phyloP scores from a whole-genome alignment of 1,140 invertebrate species.

The Procambarus clarkii region DNA sequence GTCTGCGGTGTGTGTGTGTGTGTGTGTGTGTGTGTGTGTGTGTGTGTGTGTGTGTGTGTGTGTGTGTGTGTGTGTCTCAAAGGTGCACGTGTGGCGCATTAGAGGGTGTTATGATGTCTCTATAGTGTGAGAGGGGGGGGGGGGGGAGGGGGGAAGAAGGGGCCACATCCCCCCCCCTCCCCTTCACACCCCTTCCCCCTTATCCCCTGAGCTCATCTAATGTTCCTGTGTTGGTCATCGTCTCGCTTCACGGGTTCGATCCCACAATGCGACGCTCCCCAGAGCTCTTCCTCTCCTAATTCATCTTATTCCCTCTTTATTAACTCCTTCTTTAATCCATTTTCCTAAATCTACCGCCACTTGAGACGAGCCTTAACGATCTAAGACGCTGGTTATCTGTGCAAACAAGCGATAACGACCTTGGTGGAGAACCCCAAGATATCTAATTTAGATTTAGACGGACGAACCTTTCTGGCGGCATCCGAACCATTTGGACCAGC shows the following conservation, averaged over 20 bases:
- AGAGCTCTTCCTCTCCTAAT: too few relatives aligned
- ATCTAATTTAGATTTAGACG: neutral
- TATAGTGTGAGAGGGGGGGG: neutral
- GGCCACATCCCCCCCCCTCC: neutral
- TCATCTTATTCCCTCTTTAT: too few relatives aligned
- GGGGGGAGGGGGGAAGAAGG: neutral
- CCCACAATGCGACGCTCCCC: neutral
- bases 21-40: too few relatives aligned
- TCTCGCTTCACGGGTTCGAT: neutral
- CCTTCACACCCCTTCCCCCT: conserved; percentile 10
- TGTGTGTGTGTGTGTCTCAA: too few relatives aligned
- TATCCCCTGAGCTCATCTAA: neutral
- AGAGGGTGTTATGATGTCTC: too few relatives aligned
- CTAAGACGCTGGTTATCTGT: too few relatives aligned
- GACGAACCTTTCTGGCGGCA: neutral
- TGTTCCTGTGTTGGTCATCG: neutral
- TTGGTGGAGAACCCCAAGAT: neutral
- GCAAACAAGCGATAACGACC: neutral
- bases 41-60: too few relatives aligned
- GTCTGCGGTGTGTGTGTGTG: too few relatives aligned
- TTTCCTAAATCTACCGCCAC: too few relatives aligned
- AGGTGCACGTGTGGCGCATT: too few relatives aligned
- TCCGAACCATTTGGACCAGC: neutral
- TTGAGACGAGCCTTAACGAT: too few relatives aligned
- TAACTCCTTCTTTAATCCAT: too few relatives aligned